Base-by-base conservation (phyloP, 2,888 invertebrate species). In the Papilio protenor region DNA sequence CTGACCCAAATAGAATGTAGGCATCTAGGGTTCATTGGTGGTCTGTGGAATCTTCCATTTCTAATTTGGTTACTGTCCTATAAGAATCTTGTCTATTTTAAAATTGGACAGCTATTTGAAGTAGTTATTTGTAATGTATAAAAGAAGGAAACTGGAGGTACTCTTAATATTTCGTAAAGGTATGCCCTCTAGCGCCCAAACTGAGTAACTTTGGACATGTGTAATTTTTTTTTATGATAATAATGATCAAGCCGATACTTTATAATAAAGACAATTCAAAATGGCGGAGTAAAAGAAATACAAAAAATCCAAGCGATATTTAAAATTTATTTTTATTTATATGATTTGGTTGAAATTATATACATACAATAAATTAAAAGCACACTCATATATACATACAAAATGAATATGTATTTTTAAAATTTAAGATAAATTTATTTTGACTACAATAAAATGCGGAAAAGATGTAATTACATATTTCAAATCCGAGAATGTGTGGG, bases 331-430 rank as follows among this genome's bases (percentile, higher is more conserved):
- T 66, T 10, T 40, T 40, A 27, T 40, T 66, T n/a, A 18, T 64
- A 59, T 64, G 33, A 40, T 66, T 59, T 64, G 27, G 70, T 49
- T 69, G 72, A 71, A 78, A 64, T 59, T 76, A 61, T 66, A 49
- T 57, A 77, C 72, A 75, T 76, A 73, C 81, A 83, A 78, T 85
- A 85, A 66, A 66, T 40, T 66, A 66, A 66, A 66, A 40, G 40
- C 64, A 33, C 33, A 18, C 64, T 33, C 64, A 64, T 66, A 66
- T 66, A 66, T 66, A 66, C 64, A 66, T 40, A 66, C 8, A 66
- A 40, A 57, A 23, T 57, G 1, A 57, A 57, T 23, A 57, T 40
- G 0, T 61, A 27, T 3, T 57, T 57, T 57, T 23, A 27, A 23
- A 33, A 18, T 64, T 40, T 40, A 10, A 64, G 10, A 64, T 11